Percentiles rank a stretch among this genome's conserved stretches.
Evolutionary conservation across 2,113 vertebrate species (phyloP).

Genomic region (Uria aalge): DNA sequence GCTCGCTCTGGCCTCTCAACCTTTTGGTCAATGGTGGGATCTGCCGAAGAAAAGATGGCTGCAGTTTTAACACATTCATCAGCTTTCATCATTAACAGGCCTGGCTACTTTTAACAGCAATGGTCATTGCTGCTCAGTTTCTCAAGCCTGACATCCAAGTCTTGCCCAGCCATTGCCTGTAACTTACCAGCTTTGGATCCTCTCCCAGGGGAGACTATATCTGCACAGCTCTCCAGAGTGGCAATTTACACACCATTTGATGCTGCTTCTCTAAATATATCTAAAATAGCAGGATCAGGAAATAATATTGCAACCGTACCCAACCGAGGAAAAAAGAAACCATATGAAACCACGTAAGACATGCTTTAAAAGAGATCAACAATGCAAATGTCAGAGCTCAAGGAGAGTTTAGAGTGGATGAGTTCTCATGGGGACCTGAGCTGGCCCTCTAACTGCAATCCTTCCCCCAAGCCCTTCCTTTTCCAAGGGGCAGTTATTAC

Average conservation of each 20-base stretch:
- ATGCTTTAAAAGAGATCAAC: background rate
- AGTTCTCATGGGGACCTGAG: background rate
- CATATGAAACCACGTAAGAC: background rate
- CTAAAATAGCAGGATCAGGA: background rate
- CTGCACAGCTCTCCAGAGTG: background rate
- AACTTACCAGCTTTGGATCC: background rate
- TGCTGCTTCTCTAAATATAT: background rate
- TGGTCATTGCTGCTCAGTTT: background rate
- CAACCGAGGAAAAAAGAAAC: background rate
- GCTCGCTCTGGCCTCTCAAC: background rate
- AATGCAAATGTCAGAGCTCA: background rate
- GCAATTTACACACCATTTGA: rapidly evolving
- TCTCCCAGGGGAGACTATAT: background rate
- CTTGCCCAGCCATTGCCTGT: background rate
- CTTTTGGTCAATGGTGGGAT: background rate
- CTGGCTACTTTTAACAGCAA: background rate
- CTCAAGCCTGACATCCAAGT: background rate
- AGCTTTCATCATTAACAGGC: background rate
- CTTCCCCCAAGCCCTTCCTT: background rate
- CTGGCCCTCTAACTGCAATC: background rate
- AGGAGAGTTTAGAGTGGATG: background rate
- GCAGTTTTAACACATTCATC: background rate
- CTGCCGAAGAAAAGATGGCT: background rate
- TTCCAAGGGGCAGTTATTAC: too few relatives aligned
- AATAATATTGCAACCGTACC: rapidly evolving